Conservation (phyloP, 2,113 vertebrate genomes). For the Ctenomys sociabilis region DNA sequence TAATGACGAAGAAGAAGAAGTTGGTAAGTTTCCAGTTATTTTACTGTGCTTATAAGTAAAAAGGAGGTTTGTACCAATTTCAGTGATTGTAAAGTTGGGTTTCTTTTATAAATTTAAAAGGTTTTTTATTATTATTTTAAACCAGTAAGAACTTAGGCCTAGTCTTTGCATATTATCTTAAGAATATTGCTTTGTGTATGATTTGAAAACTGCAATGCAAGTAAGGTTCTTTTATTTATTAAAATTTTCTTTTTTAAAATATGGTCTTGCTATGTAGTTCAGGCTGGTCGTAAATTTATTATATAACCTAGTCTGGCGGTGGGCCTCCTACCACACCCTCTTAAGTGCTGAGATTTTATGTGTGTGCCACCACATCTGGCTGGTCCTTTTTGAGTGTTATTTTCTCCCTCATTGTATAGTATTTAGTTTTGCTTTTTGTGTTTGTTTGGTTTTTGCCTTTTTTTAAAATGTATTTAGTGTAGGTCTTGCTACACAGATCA, state of each 20-base stretch:
- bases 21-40: constrained; percentile 90
- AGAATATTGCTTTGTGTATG: constrained; percentile 36
- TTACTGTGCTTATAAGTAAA: constrained; percentile 43
- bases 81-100: constrained; percentile 29
- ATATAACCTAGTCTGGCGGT: background rate
- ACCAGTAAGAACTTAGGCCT: background rate
- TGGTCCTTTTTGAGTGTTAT: background rate
- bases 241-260: background rate
- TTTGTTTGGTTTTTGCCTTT: background rate
- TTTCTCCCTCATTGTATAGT: background rate
- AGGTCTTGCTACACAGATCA: too few relatives aligned
- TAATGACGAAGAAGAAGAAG: constrained; percentile 96
- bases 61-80: constrained; percentile 28
- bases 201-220: constrained; percentile 32
- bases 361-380: too few relatives aligned
- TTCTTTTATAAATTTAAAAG: constrained; percentile 41
- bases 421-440: background rate
- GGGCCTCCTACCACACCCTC: background rate
- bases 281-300: background rate
- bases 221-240: background rate
- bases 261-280: background rate
- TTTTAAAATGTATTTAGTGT: too few relatives aligned
- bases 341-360: background rate
- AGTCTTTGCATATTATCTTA: background rate
- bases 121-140: background rate